Evolutionary conservation across 2,888 invertebrate genomes (phyloP).

Genomic region (Rhyacophila evoluta): DNA sequence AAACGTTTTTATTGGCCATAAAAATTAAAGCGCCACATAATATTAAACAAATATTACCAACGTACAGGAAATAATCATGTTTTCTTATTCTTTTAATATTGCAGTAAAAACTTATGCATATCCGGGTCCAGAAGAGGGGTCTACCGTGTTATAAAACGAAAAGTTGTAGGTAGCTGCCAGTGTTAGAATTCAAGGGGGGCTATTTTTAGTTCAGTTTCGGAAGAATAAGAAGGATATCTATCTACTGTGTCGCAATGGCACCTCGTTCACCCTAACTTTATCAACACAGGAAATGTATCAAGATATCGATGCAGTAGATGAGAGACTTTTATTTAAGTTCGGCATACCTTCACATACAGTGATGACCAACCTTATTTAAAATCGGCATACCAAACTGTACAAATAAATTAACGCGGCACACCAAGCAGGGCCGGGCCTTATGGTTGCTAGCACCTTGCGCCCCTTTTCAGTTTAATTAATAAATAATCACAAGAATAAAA

Average conservation of each 20-base stretch:
- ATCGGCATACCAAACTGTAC: no score
- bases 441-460: no score
- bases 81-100: neutral
- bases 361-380: no score
- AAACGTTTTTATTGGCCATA: neutral
- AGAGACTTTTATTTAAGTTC: neutral
- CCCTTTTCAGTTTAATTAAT: no score
- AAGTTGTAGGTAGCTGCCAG: neutral
- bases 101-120: neutral
- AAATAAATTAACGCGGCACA: no score
- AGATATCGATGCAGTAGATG: neutral
- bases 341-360: no score
- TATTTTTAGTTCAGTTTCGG: neutral
- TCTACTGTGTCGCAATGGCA: neutral
- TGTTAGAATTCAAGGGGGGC: neutral
- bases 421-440: no score
- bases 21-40: neutral
- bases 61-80: neutral
- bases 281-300: neutral
- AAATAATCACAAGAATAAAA: no score
- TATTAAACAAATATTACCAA: neutral
- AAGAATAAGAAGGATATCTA: neutral
- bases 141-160: neutral
- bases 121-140: neutral
- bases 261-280: neutral